These are phyloP conservation scores for Aricia agestis DNA, from an alignment of 1,140 invertebrate genomes.

Conservation along the genomic window DNA sequence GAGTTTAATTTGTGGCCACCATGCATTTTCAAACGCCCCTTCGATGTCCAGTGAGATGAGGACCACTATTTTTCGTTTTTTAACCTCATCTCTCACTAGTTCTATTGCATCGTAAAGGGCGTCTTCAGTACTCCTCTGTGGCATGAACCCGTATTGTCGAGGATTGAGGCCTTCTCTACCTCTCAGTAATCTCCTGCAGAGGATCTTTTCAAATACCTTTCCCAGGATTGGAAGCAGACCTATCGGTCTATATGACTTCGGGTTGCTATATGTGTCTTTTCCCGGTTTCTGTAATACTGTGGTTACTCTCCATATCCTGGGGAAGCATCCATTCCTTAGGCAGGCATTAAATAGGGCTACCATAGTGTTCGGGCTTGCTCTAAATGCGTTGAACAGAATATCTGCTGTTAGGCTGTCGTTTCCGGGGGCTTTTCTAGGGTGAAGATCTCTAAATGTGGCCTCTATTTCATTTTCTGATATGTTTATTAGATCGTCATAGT, in stretches of 20 bases:
- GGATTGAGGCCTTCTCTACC: constrained; percentile 11
- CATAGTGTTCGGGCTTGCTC: not conserved
- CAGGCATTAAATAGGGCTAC: not conserved
- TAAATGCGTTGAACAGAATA: not conserved
- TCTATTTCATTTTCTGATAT: not conserved
- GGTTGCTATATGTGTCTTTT: not conserved
- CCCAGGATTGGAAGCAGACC: not conserved
- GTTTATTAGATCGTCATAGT: not conserved
- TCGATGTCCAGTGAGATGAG: constrained; percentile 37
- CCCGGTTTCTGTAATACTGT: not conserved
- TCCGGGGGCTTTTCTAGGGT: not conserved
- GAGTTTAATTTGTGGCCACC: constrained; percentile 30
- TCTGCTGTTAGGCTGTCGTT: not conserved
- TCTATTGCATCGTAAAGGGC: constrained; percentile 1
- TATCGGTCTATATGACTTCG: not conserved
- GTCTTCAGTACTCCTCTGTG: constrained; percentile 21
- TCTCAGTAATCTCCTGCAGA: not conserved
- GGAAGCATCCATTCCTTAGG: not conserved
- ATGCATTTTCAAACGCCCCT: constrained; percentile 44
- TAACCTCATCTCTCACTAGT: not conserved
- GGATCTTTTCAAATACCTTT: not conserved
- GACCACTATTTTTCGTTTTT: not conserved
- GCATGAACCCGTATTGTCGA: constrained; percentile 19
- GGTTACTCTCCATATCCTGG: not conserved
- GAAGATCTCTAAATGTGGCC: not conserved